phyloP scores from a whole-genome alignment of 2,888 invertebrate genomes.

The Drosophila ezoana region DNA sequence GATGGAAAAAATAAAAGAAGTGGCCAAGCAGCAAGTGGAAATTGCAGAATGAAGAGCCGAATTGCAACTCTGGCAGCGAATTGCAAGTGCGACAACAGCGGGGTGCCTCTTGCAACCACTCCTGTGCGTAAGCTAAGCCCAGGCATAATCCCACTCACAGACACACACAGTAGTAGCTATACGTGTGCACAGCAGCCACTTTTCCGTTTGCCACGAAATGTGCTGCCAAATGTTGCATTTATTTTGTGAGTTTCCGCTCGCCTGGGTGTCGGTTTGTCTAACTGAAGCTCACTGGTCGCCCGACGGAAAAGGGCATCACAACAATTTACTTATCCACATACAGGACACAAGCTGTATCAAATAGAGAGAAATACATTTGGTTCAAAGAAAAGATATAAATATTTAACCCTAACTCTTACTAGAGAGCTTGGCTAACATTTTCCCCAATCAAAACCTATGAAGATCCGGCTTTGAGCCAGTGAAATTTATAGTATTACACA shows the following conservation, averaged over 20 bases:
- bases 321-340: constrained; percentile 46
- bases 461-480: no score
- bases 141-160: constrained; percentile 47
- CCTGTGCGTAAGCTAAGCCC: constrained; percentile 48
- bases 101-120: constrained; percentile 46
- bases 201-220: constrained; percentile 74
- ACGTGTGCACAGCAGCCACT: constrained; percentile 59
- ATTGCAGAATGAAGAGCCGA: constrained; percentile 57
- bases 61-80: constrained; percentile 28
- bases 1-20: constrained; percentile 23
- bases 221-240: constrained; percentile 82
- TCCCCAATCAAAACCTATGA: no score
- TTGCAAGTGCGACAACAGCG: constrained; percentile 51
- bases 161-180: constrained; percentile 1
- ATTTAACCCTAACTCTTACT: no score
- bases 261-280: constrained; percentile 31
- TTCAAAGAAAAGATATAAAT: no score
- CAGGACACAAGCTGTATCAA: not conserved
- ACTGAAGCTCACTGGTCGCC: constrained; percentile 19
- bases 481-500: no score
- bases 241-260: constrained; percentile 78
- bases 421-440: no score
- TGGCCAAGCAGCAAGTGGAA: constrained; percentile 64
- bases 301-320: constrained; percentile 41
- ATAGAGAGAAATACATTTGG: no score